These are phyloP conservation scores for Accipiter cooperii DNA, from an alignment of 2,113 vertebrate genomes.

Conservation along the genomic window DNA sequence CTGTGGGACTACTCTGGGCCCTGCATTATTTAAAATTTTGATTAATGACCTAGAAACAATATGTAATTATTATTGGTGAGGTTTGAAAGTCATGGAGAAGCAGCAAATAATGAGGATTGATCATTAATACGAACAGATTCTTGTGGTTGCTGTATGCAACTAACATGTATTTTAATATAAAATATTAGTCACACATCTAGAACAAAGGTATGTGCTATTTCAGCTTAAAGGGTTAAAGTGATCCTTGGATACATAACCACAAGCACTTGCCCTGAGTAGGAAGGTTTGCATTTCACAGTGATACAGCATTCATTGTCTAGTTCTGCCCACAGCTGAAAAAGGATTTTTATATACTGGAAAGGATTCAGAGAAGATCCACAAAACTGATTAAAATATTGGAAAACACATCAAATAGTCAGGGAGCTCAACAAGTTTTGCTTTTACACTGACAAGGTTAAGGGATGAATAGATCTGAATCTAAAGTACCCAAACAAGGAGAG, in stretches of 20 bases:
- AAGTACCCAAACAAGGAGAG: not conserved
- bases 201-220: not conserved
- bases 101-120: not conserved
- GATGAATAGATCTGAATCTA: not conserved
- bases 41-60: constrained; percentile 39
- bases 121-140: not conserved
- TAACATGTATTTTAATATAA: not conserved
- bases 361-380: not conserved
- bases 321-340: not conserved
- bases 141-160: not conserved
- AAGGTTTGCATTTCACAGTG: not conserved
- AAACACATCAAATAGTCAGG: not conserved
- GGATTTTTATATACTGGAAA: not conserved
- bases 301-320: not conserved
- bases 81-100: not conserved
- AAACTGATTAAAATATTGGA: not conserved
- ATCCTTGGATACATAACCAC: not conserved
- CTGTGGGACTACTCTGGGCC: not conserved
- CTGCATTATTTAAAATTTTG: not conserved
- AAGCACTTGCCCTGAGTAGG: not conserved
- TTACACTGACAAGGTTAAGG: not conserved
- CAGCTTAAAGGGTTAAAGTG: not conserved
- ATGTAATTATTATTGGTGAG: not conserved
- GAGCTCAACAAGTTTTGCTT: not conserved
- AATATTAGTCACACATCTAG: not conserved